These are phyloP conservation scores for Platysteira castanea DNA, from an alignment of 2,113 vertebrate species.

Conservation along the genomic window DNA sequence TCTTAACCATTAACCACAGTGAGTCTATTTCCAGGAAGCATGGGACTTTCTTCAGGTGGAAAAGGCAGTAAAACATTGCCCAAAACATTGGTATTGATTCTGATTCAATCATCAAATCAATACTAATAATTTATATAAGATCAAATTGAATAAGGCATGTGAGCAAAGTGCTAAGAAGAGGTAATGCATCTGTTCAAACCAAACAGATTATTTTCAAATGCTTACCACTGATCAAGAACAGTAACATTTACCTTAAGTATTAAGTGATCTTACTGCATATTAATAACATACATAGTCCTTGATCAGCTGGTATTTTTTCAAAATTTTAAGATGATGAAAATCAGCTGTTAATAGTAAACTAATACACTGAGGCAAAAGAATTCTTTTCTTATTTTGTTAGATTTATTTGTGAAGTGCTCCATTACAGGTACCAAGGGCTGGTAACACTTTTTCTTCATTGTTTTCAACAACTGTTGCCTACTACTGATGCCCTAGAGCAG, in stretches of 20 bases:
- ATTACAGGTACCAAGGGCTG: not conserved
- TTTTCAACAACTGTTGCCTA: not conserved
- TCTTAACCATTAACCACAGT: not conserved
- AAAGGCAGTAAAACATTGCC: not conserved
- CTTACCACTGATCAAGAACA: not conserved
- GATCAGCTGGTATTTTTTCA: not conserved
- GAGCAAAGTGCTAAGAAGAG: not conserved
- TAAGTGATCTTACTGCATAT: not conserved
- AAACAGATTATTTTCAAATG: not conserved
- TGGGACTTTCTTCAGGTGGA: not conserved
- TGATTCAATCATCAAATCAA: not conserved
- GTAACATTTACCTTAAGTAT: not conserved
- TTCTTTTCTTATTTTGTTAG: not conserved
- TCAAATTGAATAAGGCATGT: not conserved
- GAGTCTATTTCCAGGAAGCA: not conserved
- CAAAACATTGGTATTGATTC: not conserved
- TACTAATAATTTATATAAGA: not conserved
- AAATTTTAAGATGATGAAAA: not conserved
- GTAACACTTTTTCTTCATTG: not conserved
- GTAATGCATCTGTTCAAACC: not conserved
- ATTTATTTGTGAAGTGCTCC: not conserved
- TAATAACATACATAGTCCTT: not conserved
- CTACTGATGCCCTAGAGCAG: not conserved
- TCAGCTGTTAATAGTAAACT: not conserved
- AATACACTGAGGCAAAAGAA: not conserved